Conservation (phyloP, 2,797 vertebrate genomes). For the Hozukius guyotensis region DNA sequence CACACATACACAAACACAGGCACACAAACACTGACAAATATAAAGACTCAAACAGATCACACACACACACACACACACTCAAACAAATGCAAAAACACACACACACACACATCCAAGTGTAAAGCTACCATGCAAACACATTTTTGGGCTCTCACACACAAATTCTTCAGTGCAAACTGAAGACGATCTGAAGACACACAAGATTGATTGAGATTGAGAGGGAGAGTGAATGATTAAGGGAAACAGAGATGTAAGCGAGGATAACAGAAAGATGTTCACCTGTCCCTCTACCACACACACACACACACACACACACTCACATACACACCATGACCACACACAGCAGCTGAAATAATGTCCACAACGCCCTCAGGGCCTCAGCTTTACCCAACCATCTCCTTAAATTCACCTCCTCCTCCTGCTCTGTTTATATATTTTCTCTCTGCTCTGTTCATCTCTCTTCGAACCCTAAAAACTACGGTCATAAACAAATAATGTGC, state of each 20-base stretch:
- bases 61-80: background rate
- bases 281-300: constrained; percentile 1
- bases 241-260: constrained; percentile 31
- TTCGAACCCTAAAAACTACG: background rate
- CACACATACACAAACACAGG: constrained; percentile 45
- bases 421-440: background rate
- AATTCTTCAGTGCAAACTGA: background rate
- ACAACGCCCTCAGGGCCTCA: background rate
- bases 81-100: background rate
- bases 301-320: constrained; percentile 11
- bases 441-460: background rate
- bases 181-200: background rate
- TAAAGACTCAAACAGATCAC: constrained; percentile 12
- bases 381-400: constrained; percentile 9
- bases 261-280: constrained; percentile 33
- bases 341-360: constrained; percentile 47
- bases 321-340: constrained; percentile 3
- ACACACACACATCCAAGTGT: constrained; percentile 4
- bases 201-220: constrained; percentile 8
- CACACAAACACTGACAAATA: constrained; percentile 27
- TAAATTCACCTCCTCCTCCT: constrained; percentile 4
- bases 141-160: background rate
- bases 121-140: background rate
- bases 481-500: background rate
- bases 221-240: constrained; percentile 5